phyloP scores from a whole-genome alignment of 37 sponge, comb jelly and placozoan species.

The Agelas oroides region DNA sequence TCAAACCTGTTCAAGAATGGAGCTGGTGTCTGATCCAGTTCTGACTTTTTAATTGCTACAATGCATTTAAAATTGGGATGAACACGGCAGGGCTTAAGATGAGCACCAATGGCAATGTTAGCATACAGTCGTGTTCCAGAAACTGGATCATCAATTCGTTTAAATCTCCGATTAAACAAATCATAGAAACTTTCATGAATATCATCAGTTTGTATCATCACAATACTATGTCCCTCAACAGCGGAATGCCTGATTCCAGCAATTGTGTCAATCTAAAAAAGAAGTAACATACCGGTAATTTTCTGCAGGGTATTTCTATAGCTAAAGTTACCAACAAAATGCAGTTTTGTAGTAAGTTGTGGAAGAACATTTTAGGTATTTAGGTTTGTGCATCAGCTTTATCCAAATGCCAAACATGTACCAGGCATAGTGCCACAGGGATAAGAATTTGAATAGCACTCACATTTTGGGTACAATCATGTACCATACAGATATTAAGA shows the following conservation, averaged over 20 bases:
- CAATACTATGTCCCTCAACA: conserved; percentile 67
- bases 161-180: conserved; percentile 85
- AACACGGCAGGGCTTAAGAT: conserved; percentile 72
- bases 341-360: too few species aligned
- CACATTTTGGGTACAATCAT: too few species aligned
- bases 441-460: too few species aligned
- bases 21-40: conserved; percentile 69
- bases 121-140: conserved; percentile 65
- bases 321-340: not conserved
- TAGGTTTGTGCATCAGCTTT: not conserved
- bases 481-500: too few species aligned
- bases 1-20: conserved; percentile 91
- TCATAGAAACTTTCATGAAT: conserved; percentile 92
- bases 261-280: conserved; percentile 66
- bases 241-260: conserved; percentile 81
- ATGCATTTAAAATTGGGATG: conserved; percentile 86
- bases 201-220: conserved; percentile 80
- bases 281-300: not conserved
- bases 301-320: not conserved
- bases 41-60: conserved; percentile 76
- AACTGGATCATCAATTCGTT: conserved; percentile 69
- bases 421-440: too few species aligned
- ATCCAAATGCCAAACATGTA: too few species aligned
- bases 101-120: conserved; percentile 89
- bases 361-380: not conserved